A percentile compares a stretch with the other conserved stretches of the same genome.
Evolutionary conservation across 2,113 vertebrate genomes (phyloP).

Genomic region (Acanthisitta chloris): DNA sequence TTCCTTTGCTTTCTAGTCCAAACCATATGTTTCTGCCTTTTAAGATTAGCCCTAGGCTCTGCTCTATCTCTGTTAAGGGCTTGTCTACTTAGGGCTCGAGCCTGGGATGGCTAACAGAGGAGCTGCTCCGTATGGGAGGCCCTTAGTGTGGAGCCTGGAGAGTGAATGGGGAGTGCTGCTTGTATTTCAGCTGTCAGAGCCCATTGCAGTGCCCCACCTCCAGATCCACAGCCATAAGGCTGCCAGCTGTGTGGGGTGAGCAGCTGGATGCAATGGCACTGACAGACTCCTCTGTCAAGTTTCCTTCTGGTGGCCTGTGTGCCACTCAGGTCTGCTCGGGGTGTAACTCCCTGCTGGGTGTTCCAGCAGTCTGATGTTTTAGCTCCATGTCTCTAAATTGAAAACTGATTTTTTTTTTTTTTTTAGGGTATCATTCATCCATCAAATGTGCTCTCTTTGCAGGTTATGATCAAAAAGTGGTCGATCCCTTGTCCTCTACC

Average conservation of each 20-base stretch:
- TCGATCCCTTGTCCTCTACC: conserved; percentile 89
- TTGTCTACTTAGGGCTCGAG: neutral
- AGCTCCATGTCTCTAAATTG: neutral
- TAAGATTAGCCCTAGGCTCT: conserved; percentile 54
- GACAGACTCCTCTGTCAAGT: neutral
- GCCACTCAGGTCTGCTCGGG: neutral
- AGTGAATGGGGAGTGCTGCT: neutral
- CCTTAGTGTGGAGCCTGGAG: neutral
- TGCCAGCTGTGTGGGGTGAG: conserved; percentile 20
- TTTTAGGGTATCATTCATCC: neutral
- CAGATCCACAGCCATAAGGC: neutral
- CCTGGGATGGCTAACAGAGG: neutral
- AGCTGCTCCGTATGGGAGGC: neutral
- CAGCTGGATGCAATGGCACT: neutral
- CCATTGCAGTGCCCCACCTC: neutral
- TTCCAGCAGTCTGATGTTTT: neutral
- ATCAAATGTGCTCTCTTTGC: conserved; percentile 34
- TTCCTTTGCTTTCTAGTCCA: conserved; percentile 60
- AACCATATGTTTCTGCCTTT: conserved; percentile 63
- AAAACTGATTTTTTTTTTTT: neutral
- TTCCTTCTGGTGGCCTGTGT: neutral
- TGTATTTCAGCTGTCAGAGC: conserved; percentile 29
- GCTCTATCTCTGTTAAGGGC: conserved; percentile 36
- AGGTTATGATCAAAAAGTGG: conserved; percentile 93
- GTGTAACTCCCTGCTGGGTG: neutral